A percentile compares a stretch with the other conserved stretches of the same genome.
phyloP scores from a whole-genome alignment of 1,140 invertebrate species.

The Glossosoma conforme region DNA sequence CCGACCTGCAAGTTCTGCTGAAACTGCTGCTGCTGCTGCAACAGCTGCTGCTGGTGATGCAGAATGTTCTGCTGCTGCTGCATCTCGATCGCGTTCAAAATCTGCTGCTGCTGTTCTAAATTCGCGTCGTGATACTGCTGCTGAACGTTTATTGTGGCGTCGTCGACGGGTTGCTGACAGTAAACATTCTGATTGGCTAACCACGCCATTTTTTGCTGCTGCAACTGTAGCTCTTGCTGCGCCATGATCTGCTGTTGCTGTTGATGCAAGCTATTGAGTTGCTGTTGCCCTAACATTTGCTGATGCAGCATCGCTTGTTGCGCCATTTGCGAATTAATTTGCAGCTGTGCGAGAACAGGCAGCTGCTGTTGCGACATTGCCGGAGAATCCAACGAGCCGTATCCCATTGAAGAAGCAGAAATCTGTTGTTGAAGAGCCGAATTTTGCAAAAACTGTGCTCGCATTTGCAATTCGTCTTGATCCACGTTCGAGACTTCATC shows the following conservation, averaged over 20 bases:
- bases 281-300: conserved; percentile 41
- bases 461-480: conserved; percentile 25
- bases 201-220: conserved; percentile 42
- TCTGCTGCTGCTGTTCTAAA: conserved; percentile 31
- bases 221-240: conserved; percentile 45
- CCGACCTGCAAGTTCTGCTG: conserved; percentile 43
- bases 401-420: conserved; percentile 20
- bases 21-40: conserved; percentile 48
- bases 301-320: conserved; percentile 46
- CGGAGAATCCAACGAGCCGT: conserved; percentile 29
- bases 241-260: conserved; percentile 47
- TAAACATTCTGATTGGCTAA: conserved; percentile 33
- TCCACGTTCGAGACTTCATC: conserved; percentile 19
- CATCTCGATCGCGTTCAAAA: conserved; percentile 28
- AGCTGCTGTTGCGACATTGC: conserved; percentile 38
- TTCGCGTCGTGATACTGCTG: conserved; percentile 29
- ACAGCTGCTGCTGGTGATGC: conserved; percentile 50
- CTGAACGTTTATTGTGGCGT: conserved; percentile 34
- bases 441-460: conserved; percentile 24
- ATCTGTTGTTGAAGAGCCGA: conserved; percentile 37
- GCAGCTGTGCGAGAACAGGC: conserved; percentile 42
- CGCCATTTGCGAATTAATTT: conserved; percentile 45
- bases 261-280: conserved; percentile 43
- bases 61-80: conserved; percentile 34
- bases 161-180: conserved; percentile 24